Conservation (phyloP, 1,140 invertebrate species). For the Drosophila funebris region DNA sequence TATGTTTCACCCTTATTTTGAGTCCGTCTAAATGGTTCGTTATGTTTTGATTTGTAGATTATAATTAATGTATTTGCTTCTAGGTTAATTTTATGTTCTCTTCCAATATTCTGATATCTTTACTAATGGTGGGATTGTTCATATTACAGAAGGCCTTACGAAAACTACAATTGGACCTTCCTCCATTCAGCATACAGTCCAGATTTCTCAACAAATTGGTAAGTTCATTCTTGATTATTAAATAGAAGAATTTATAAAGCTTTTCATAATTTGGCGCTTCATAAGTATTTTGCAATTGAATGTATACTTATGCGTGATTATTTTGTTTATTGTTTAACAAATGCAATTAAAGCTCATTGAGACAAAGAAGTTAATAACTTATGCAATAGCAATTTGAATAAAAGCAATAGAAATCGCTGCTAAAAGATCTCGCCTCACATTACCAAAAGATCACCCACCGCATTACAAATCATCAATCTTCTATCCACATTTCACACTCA, state of each 20-base stretch:
- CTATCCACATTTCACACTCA: neutral
- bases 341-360: constrained; percentile 79
- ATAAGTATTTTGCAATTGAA: constrained; percentile 26
- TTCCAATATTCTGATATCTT: neutral
- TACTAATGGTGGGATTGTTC: constrained; percentile 40
- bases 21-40: constrained; percentile 56
- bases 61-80: constrained; percentile 54
- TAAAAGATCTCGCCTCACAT: constrained; percentile 54
- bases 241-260: constrained; percentile 2
- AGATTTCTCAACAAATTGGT: constrained; percentile 53
- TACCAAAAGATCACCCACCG: constrained; percentile 58
- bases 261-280: constrained; percentile 60
- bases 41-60: constrained; percentile 66
- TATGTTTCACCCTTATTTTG: constrained; percentile 54
- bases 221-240: constrained; percentile 15
- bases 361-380: constrained; percentile 25
- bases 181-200: constrained; percentile 47
- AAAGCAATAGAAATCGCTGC: constrained; percentile 9
- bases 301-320: constrained; percentile 16
- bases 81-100: constrained; percentile 66
- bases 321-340: constrained; percentile 52
- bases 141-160: constrained; percentile 67
- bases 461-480: constrained; percentile 48
- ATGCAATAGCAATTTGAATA: constrained; percentile 9
- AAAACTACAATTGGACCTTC: constrained; percentile 58